phyloP scores from a whole-genome alignment of 2,797 vertebrate genomes.

The Sus cebifrons region DNA sequence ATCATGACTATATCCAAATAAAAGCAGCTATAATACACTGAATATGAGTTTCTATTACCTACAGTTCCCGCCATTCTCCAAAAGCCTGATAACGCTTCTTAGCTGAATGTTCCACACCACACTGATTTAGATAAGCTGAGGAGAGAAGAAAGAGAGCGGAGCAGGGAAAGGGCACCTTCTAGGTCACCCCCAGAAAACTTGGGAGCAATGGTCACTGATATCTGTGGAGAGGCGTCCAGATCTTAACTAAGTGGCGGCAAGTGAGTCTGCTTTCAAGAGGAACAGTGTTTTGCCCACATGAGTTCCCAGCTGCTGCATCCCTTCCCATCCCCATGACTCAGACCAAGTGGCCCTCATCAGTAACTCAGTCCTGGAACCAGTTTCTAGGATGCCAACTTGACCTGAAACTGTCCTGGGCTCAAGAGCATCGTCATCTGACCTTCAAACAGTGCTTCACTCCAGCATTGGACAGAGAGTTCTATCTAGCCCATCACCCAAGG shows the following conservation, averaged over 20 bases:
- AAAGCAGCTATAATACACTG: not conserved
- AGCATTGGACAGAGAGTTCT: not conserved
- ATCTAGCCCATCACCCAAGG: not conserved
- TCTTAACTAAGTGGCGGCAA: not conserved
- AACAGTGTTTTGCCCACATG: not conserved
- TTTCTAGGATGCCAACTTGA: not conserved
- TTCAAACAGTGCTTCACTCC: not conserved
- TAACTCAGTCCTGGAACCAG: not conserved
- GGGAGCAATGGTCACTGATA: not conserved
- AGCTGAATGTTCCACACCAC: constrained; percentile 38
- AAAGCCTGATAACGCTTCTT: constrained; percentile 58
- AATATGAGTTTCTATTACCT: constrained; percentile 35
- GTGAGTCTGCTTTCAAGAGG: not conserved
- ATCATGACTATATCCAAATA: constrained; percentile 44
- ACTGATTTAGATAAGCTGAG: not conserved
- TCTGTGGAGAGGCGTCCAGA: not conserved
- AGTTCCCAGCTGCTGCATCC: not conserved
- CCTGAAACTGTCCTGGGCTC: not conserved
- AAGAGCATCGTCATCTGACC: not conserved
- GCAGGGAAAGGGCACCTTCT: not conserved
- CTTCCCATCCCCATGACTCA: not conserved
- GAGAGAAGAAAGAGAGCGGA: not conserved
- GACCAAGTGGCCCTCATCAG: not conserved
- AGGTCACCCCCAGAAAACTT: not conserved
- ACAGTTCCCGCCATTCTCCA: constrained; percentile 33